Percentiles rank a stretch among this genome's conserved stretches.
Conservation (phyloP, 1,140 invertebrate genomes). For the Panagrolaimus sp. region DNA sequence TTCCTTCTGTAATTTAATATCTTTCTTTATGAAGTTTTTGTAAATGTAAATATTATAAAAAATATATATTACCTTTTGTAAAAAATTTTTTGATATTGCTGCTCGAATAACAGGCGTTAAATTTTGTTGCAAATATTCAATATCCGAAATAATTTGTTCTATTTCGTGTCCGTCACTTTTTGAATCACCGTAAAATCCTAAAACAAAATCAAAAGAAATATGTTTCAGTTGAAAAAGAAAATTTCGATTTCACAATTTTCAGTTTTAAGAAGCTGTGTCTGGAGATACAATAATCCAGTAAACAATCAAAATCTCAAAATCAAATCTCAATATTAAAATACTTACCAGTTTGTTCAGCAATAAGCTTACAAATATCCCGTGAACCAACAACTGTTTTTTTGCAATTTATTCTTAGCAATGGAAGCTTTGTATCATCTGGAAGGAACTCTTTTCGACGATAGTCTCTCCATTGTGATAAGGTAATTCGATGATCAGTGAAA, state of each 20-base stretch:
- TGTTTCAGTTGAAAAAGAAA: no score
- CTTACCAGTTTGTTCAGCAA: constrained; percentile 19
- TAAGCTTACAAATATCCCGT: constrained; percentile 17
- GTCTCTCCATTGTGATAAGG: background rate
- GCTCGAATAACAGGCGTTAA: constrained; percentile 21
- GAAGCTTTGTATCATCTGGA: constrained; percentile 16
- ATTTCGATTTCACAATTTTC: no score
- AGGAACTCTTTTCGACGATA: constrained; percentile 14
- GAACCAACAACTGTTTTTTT: constrained; percentile 17
- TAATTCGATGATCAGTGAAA: background rate
- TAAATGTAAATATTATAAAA: background rate
- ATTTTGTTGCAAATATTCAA: constrained; percentile 15
- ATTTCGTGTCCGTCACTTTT: constrained; percentile 14
- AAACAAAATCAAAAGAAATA: no score
- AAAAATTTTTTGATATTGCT: constrained; percentile 9
- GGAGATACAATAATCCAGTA: no score
- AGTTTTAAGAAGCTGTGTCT: no score
- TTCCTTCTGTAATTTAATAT: constrained; percentile 19
- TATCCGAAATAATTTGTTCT: constrained; percentile 22
- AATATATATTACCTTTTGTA: constrained; percentile 6
- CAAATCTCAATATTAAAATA: no score
- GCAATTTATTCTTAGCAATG: constrained; percentile 18
- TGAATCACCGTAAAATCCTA: constrained; percentile 22
- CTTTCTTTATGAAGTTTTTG: background rate
- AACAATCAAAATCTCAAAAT: no score